phyloP scores from a whole-genome alignment of 2,888 invertebrate species.

The Archaeoteleia sp. region DNA sequence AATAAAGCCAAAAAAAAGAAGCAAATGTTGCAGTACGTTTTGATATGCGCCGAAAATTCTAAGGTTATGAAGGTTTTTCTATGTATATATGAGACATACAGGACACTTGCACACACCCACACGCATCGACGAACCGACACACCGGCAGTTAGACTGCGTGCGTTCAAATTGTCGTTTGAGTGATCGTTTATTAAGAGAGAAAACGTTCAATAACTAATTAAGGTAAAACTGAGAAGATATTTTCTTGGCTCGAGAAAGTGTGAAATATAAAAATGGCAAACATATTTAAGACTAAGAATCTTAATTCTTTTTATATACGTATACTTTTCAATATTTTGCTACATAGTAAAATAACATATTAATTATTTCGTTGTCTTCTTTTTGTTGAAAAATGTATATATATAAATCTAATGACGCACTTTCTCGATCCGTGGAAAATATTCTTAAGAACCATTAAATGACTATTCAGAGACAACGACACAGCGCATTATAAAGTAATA shows the following conservation, averaged over 20 bases:
- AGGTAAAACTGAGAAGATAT: slow-evolving; percentile 32
- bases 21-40: slow-evolving; percentile 49
- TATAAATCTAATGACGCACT: slow-evolving; percentile 16
- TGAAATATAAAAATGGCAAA: slow-evolving; percentile 29
- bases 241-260: slow-evolving; percentile 49
- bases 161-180: slow-evolving; percentile 57
- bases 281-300: slow-evolving; percentile 36
- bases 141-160: slow-evolving; percentile 52
- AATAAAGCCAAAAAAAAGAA: slow-evolving; percentile 20
- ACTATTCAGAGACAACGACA: slow-evolving; percentile 75
- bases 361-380: no score
- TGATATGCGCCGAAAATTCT: slow-evolving; percentile 64
- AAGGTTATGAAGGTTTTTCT: slow-evolving; percentile 57
- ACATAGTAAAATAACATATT: no score
- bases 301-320: no score
- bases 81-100: slow-evolving; percentile 58
- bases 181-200: slow-evolving; percentile 45
- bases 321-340: no score
- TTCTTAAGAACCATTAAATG: slow-evolving; percentile 60
- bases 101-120: slow-evolving; percentile 34
- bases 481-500: slow-evolving; percentile 74
- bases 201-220: slow-evolving; percentile 44
- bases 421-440: slow-evolving; percentile 50
- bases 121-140: slow-evolving; percentile 52
- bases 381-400: no score